Base-by-base conservation (phyloP, 2,113 vertebrate genomes). In the Puma concolor region DNA sequence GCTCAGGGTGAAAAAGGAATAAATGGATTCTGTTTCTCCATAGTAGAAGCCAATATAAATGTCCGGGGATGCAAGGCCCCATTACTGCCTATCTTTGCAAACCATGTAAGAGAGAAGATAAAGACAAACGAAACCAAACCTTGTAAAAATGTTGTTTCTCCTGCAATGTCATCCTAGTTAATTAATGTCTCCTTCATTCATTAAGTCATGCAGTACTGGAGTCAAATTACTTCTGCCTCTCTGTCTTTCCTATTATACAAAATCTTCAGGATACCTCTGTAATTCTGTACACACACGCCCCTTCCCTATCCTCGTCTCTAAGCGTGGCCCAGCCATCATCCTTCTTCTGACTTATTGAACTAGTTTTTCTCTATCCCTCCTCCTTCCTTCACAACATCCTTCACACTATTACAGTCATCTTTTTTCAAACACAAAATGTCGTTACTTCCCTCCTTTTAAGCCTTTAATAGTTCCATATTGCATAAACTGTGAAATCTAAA, bases 401-500 rank as follows among this genome's bases (percentile, higher is more conserved):
- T 88, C 11, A 44, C 0, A 25, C 25, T 41, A 27, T 52, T 66
- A 85, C 57, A 83, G 21, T 82, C 44, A 44, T 87, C 27, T 76
- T 52, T 84, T 80, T 54, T n/a, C 86, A 96, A 83, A 91, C 14
- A 54, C 11, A 72, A 81, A 94, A 74, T 4, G 7, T 72, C 3
- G 17, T 25, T 44, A 79, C 23, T 89, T 77, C 3, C 11, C 31
- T 82, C 4, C 10, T 71, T 84, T 38, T 66, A 52, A n/a, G 25
- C 3, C 77, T 93, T 33, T 23, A 60, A n/a, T 82, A 81, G 7
- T 25, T 85, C 29, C n/a, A 72, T 23, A 23, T 5, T 82, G 29
- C 23, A 94, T 85, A 72, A 97, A 48, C 4, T 6, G 79, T 63
- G 12, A 72, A 74, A 88, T 93, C 36, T 94, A 93, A 85, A 69